A percentile compares a stretch with the other conserved stretches of the same genome.
These are phyloP conservation scores for Lepidochitona cinerea DNA, from an alignment of 2,888 invertebrate species.

Conservation along the genomic window DNA sequence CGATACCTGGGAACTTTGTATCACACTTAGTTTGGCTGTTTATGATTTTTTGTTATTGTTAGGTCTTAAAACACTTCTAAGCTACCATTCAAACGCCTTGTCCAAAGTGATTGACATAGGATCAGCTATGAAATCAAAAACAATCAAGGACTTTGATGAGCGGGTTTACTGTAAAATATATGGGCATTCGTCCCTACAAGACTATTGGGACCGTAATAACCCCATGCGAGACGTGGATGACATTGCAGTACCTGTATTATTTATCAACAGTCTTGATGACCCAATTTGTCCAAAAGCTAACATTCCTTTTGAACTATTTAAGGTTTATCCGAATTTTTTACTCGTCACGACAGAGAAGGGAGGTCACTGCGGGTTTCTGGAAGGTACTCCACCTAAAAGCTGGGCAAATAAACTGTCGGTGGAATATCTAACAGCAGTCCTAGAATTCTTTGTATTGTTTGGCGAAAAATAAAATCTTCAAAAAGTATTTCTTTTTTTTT, in stretches of 20 bases:
- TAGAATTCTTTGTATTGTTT: conserved; percentile 5
- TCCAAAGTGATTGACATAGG: conserved; percentile 41
- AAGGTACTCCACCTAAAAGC: conserved; percentile 38
- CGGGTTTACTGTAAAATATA: conserved; percentile 45
- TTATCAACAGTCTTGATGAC: conserved; percentile 42
- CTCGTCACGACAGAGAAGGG: conserved; percentile 59
- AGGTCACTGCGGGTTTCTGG: conserved; percentile 66
- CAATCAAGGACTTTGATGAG: conserved; percentile 44
- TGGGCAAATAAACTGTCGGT: conserved; percentile 50
- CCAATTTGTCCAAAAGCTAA: conserved; percentile 29
- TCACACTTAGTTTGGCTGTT: conserved; percentile 27
- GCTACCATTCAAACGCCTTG: conserved; percentile 46
- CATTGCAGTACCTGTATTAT: conserved; percentile 38
- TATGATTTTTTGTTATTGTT: conserved; percentile 43
- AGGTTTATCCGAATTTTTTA: conserved; percentile 61
- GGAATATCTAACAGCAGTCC: conserved; percentile 48
- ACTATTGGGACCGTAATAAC: conserved; percentile 47
- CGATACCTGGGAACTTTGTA: conserved; percentile 32
- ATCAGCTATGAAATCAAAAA: conserved; percentile 38
- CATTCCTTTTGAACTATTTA: conserved; percentile 42
- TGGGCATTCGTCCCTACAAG: conserved; percentile 23
- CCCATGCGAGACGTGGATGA: conserved; percentile 44
- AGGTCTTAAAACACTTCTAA: conserved; percentile 41
- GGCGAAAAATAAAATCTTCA: conserved; percentile 8
- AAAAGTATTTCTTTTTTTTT: too few relatives aligned